Evolutionary conservation across 2,797 vertebrate species (phyloP).

Genomic region (Gymnothorax javanicus): DNA sequence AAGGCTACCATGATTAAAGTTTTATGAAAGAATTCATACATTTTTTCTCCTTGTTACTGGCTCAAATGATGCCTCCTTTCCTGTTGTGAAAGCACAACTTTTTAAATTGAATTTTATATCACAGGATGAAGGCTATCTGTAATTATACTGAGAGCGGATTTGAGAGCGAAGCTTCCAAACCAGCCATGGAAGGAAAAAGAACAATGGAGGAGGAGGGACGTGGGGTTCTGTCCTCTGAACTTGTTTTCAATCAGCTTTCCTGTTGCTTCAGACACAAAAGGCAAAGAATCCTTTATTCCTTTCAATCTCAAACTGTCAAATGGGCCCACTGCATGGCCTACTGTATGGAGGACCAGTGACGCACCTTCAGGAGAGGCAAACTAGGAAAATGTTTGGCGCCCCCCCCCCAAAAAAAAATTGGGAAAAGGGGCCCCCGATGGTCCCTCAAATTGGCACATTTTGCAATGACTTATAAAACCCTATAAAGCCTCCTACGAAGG

Average conservation of each 20-base stretch:
- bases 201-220: not conserved
- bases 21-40: not conserved
- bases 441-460: no score
- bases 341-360: not conserved
- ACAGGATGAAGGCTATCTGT: not conserved
- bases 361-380: not conserved
- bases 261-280: slow-evolving; percentile 11
- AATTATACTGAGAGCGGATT: not conserved
- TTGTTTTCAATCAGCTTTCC: slow-evolving; percentile 20
- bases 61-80: slow-evolving; percentile 4
- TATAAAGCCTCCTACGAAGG: no score
- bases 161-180: not conserved
- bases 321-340: not conserved
- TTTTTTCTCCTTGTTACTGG: not conserved
- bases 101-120: not conserved
- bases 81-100: not conserved
- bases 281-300: not conserved
- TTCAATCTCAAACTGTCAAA: not conserved
- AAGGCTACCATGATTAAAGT: not conserved
- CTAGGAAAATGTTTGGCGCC: no score
- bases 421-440: no score
- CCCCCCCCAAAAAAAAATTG: not conserved
- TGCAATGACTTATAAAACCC: no score
- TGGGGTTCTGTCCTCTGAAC: not conserved
- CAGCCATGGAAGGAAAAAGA: not conserved